Conservation (phyloP, 2,888 invertebrate species). For the Heliconius ismenius region DNA sequence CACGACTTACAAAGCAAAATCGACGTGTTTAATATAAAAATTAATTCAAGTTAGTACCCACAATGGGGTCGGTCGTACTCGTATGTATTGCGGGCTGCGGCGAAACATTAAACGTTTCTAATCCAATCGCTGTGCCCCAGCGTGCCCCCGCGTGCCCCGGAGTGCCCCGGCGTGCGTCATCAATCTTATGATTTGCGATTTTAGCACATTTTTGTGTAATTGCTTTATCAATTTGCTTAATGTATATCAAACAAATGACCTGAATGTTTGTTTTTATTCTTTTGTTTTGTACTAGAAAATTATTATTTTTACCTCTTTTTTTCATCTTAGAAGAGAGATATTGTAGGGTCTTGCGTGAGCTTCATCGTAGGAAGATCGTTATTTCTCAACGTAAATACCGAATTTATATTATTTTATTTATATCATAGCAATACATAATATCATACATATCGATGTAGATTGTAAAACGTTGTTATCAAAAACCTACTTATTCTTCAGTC, state of each 20-base stretch:
- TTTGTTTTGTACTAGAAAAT: neutral
- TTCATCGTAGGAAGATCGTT: neutral
- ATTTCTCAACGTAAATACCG: neutral
- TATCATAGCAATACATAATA: too few relatives aligned
- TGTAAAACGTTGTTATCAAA: too few relatives aligned
- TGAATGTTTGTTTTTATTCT: neutral
- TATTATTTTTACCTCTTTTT: neutral
- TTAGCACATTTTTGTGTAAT: constrained; percentile 28
- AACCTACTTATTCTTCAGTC: too few relatives aligned
- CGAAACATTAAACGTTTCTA: constrained; percentile 21
- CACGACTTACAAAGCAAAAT: neutral
- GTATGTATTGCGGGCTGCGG: constrained; percentile 3
- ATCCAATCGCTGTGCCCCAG: constrained; percentile 12
- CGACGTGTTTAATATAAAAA: constrained; percentile 6
- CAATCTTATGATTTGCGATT: constrained; percentile 44
- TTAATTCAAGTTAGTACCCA: constrained; percentile 3
- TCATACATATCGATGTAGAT: too few relatives aligned
- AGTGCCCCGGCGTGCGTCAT: constrained; percentile 29
- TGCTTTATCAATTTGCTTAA: constrained; percentile 24
- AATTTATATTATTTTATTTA: too few relatives aligned
- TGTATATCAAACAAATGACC: constrained; percentile 8
- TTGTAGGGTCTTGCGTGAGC: neutral
- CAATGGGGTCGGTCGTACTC: neutral
- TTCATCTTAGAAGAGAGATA: neutral
- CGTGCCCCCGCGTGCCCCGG: too few relatives aligned